These are phyloP conservation scores for Clarias platycephalus DNA, from an alignment of 2,797 vertebrate species.

Conservation along the genomic window DNA sequence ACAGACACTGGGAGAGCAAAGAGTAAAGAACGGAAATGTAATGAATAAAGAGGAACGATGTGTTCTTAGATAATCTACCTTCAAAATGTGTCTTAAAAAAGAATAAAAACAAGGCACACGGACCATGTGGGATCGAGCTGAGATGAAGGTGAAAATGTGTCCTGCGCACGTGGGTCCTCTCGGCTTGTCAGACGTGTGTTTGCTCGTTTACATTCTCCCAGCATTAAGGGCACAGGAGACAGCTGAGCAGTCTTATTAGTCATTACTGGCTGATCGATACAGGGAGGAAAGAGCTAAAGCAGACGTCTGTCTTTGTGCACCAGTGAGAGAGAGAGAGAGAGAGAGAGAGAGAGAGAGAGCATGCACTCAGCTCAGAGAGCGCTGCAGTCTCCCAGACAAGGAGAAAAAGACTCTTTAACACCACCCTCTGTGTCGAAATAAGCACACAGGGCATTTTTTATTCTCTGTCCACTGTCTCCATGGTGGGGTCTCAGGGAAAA, in stretches of 20 bases:
- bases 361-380: constrained; percentile 33
- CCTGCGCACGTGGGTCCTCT: constrained; percentile 20
- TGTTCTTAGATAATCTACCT: neutral
- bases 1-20: constrained; percentile 38
- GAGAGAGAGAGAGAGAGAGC: constrained; percentile 34
- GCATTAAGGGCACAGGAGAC: constrained; percentile 56
- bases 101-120: neutral
- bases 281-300: constrained; percentile 57
- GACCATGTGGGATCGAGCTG: constrained; percentile 40
- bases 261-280: constrained; percentile 60
- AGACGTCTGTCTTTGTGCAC: constrained; percentile 56
- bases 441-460: constrained; percentile 43
- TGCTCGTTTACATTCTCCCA: constrained; percentile 51
- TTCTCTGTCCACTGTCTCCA: constrained; percentile 48
- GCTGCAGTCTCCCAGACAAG: constrained; percentile 49
- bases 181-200: constrained; percentile 41
- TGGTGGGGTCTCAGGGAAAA: constrained; percentile 49
- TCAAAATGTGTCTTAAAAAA: no score
- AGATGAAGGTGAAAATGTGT: constrained; percentile 32
- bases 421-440: constrained; percentile 53
- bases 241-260: constrained; percentile 63
- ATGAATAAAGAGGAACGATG: constrained; percentile 24
- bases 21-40: constrained; percentile 41
- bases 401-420: constrained; percentile 54
- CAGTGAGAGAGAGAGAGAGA: constrained; percentile 33